These are phyloP conservation scores for Scytalopus superciliaris DNA, from an alignment of 2,113 vertebrate species.

Conservation along the genomic window DNA sequence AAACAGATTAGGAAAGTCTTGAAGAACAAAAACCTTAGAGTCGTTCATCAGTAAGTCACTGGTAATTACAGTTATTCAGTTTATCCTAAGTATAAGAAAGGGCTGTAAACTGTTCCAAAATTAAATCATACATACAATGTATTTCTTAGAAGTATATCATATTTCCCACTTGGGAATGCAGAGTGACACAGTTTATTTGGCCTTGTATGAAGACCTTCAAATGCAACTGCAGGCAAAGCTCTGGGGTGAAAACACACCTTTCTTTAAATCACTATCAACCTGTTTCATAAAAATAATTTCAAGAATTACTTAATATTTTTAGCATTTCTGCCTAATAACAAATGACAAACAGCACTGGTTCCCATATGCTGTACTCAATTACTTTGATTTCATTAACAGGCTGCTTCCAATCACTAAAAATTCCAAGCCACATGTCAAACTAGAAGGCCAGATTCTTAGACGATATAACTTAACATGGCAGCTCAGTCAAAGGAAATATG, in stretches of 20 bases:
- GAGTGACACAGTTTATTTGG: not conserved
- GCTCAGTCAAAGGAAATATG: not conserved
- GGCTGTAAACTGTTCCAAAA: not conserved
- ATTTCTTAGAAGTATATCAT: not conserved
- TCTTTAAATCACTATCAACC: not conserved
- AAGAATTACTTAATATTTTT: not conserved
- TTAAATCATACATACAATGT: not conserved
- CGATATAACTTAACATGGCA: not conserved
- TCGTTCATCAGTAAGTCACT: not conserved
- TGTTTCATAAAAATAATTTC: not conserved
- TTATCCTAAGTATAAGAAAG: not conserved
- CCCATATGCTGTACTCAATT: not conserved
- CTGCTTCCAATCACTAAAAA: not conserved
- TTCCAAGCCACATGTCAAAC: not conserved
- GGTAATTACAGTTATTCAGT: not conserved
- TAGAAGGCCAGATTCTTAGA: not conserved
- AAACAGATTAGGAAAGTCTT: not conserved
- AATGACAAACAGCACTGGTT: not conserved
- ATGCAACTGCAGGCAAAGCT: not conserved
- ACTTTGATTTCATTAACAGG: not conserved
- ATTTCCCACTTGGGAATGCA: not conserved
- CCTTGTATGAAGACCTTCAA: not conserved
- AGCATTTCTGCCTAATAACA: not conserved
- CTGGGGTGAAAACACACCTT: not conserved
- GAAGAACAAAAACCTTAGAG: not conserved